Evolutionary conservation across 2,113 vertebrate genomes (phyloP).

Genomic region (Onychostruthus taczanowskii): DNA sequence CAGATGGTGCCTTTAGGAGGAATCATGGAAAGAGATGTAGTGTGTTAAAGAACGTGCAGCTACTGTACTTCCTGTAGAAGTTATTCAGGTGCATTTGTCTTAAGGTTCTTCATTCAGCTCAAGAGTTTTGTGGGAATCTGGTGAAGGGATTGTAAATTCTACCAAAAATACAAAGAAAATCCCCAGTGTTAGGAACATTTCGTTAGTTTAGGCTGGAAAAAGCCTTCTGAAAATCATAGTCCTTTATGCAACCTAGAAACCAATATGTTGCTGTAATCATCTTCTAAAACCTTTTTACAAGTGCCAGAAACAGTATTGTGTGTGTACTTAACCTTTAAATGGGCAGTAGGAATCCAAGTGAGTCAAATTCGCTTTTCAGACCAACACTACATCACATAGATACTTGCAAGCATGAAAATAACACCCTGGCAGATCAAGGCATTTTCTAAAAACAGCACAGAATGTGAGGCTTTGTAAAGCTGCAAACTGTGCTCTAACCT

Average conservation of each 20-base stretch:
- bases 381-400: neutral
- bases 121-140: neutral
- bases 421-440: slow-evolving; percentile 10
- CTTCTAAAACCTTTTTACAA: neutral
- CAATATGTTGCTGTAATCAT: neutral
- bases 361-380: slow-evolving; percentile 24
- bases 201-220: neutral
- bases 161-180: neutral
- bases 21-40: neutral
- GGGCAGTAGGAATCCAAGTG: neutral
- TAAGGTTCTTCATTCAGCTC: neutral
- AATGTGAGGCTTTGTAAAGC: neutral
- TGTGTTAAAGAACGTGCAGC: neutral
- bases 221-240: neutral
- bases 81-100: neutral
- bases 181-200: neutral
- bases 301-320: slow-evolving; percentile 5
- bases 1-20: neutral
- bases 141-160: slow-evolving; percentile 3
- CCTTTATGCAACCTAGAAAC: neutral
- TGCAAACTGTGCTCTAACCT: neutral
- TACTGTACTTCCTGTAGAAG: neutral
- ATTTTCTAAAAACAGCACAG: slow-evolving; percentile 5
- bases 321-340: slow-evolving; percentile 42
- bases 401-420: neutral